A percentile compares a stretch with the other conserved stretches of the same genome.
phyloP scores from a whole-genome alignment of 1,140 invertebrate species.

The Apis mellifera region DNA sequence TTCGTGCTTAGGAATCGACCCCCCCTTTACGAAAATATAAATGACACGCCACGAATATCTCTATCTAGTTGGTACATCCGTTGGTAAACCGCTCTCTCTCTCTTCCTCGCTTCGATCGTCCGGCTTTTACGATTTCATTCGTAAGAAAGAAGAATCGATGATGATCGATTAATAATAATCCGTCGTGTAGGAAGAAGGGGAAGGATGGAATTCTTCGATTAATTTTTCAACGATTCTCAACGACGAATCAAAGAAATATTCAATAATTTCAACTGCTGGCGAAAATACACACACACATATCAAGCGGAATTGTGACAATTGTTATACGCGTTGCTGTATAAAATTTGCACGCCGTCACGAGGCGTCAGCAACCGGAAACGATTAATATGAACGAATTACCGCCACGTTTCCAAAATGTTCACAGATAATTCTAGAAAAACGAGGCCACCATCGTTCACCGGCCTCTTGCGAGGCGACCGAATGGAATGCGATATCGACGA shows the following conservation, averaged over 20 bases:
- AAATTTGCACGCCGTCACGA: background rate
- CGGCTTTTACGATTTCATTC: background rate
- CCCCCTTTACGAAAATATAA: slow-evolving; percentile 14
- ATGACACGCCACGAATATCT: slow-evolving; percentile 20
- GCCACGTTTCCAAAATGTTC: background rate
- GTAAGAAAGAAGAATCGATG: background rate
- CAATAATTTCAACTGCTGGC: too few species aligned
- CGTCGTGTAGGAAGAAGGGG: too few species aligned
- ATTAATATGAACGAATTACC: background rate
- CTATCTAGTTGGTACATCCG: slow-evolving; percentile 1
- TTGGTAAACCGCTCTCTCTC: too few species aligned
- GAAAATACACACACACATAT: too few species aligned
- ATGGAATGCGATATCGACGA: background rate
- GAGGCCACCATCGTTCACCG: background rate
- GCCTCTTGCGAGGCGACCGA: background rate
- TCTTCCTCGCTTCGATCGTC: too few species aligned
- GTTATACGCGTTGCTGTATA: background rate
- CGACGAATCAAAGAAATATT: too few species aligned
- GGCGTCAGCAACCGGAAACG: background rate
- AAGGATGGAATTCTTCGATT: too few species aligned
- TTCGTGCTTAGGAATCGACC: slow-evolving; percentile 51
- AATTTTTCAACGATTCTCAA: too few species aligned
- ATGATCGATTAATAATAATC: too few species aligned
- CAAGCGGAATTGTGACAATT: too few species aligned
- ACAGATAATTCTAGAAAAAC: background rate